Evolutionary conservation across 2,113 vertebrate species (phyloP).

Genomic region (Notothenia rossii): DNA sequence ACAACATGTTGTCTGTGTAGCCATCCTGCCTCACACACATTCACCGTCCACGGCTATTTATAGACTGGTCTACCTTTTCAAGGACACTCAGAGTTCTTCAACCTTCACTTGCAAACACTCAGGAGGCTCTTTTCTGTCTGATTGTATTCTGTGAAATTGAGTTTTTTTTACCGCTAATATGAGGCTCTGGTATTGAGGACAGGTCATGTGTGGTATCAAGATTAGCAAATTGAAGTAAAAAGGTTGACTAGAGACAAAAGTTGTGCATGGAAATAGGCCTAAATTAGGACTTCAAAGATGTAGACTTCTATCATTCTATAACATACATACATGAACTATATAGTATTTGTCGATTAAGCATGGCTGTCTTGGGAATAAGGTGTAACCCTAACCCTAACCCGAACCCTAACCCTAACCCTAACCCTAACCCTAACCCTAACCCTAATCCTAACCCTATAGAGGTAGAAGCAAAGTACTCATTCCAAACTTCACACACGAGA

Average conservation of each 20-base stretch:
- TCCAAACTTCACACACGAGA: background rate
- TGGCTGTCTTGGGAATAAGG: background rate
- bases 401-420: background rate
- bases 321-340: no score
- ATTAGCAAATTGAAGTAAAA: background rate
- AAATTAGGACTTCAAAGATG: no score
- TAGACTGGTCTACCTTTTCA: constrained; percentile 47
- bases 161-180: background rate
- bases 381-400: no score
- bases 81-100: constrained; percentile 37
- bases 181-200: background rate
- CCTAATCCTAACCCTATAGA: background rate
- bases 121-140: constrained; percentile 5
- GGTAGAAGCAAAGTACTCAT: background rate
- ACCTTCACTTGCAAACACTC: constrained; percentile 36
- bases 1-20: constrained; percentile 32
- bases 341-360: background rate
- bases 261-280: background rate
- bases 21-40: constrained; percentile 21
- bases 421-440: no score
- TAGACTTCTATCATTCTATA: no score
- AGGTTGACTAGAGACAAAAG: background rate
- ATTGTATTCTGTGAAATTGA: background rate
- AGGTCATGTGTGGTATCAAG: background rate
- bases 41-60: constrained; percentile 39